phyloP scores from a whole-genome alignment of 2,113 vertebrate genomes.

The Marmota flaviventris region DNA sequence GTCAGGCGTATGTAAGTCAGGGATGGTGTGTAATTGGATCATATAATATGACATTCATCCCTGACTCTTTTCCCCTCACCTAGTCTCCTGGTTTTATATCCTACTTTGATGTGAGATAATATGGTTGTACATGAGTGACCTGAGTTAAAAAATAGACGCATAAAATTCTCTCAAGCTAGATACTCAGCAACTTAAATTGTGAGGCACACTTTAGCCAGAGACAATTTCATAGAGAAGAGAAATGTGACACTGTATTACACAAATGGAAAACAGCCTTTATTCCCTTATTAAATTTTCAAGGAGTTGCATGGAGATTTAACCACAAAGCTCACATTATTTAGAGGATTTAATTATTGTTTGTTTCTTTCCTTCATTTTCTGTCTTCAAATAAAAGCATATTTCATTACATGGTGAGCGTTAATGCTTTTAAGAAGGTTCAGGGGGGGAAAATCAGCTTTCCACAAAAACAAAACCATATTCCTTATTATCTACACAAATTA shows the following conservation, averaged over 20 bases:
- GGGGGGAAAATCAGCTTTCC: constrained; percentile 40
- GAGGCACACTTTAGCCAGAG: constrained; percentile 53
- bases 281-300: constrained; percentile 84
- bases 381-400: constrained; percentile 82
- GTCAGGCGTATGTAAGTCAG: constrained; percentile 80
- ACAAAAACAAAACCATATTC: constrained; percentile 66
- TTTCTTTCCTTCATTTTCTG: constrained; percentile 80
- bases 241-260: constrained; percentile 64
- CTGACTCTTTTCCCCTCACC: constrained; percentile 77
- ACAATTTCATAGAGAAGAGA: constrained; percentile 74
- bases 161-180: constrained; percentile 74
- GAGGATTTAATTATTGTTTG: constrained; percentile 84
- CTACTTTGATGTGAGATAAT: constrained; percentile 83
- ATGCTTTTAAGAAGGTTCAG: constrained; percentile 78
- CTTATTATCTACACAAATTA: constrained; percentile 79
- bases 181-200: constrained; percentile 63
- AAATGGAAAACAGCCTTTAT: constrained; percentile 81
- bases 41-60: constrained; percentile 85
- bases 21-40: constrained; percentile 81
- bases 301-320: constrained; percentile 80
- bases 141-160: constrained; percentile 82
- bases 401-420: constrained; percentile 80
- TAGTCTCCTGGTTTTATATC: constrained; percentile 81
- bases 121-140: constrained; percentile 81
- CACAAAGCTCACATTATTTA: constrained; percentile 82